Conservation (phyloP, 2,888 invertebrate species). For the Urechis unicinctus region DNA sequence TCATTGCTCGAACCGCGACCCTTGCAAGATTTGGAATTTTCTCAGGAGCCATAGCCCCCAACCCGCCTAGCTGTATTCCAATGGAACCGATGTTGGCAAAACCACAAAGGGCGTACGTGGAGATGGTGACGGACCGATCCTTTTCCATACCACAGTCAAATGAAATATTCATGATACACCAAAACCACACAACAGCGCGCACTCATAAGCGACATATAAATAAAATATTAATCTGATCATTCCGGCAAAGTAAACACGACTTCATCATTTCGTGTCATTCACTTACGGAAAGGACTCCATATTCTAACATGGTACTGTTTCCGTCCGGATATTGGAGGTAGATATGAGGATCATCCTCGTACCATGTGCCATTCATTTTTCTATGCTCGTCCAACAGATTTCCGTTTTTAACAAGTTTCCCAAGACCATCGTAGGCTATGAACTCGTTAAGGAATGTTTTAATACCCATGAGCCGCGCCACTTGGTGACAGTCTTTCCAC, state of each 20-base stretch:
- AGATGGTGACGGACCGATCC: slow-evolving; percentile 24
- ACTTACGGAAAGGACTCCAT: too few species aligned
- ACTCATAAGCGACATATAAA: too few species aligned
- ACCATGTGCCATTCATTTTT: slow-evolving; percentile 9
- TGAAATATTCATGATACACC: too few species aligned
- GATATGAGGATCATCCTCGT: slow-evolving; percentile 1
- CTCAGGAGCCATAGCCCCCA: slow-evolving; percentile 26
- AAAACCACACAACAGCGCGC: too few species aligned
- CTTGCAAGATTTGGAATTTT: slow-evolving; percentile 18
- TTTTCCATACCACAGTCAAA: too few species aligned
- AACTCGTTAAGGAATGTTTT: slow-evolving; percentile 94
- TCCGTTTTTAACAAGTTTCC: slow-evolving; percentile 9
- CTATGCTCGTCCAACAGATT: slow-evolving; percentile 5
- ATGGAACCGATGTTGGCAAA: slow-evolving; percentile 31
- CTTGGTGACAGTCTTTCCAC: slow-evolving; percentile 63
- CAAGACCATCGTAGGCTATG: slow-evolving; percentile 73
- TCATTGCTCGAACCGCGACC: slow-evolving; percentile 38
- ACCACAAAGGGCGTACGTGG: slow-evolving; percentile 33
- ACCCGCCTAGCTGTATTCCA: slow-evolving; percentile 24
- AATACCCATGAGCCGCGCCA: slow-evolving; percentile 77
- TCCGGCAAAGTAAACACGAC: too few species aligned
- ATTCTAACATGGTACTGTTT: too few species aligned
- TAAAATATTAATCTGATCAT: too few species aligned
- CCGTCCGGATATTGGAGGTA: slow-evolving; percentile 2
- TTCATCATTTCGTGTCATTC: too few species aligned